Percentiles rank a stretch among this genome's conserved stretches.
Evolutionary conservation across 2,113 vertebrate genomes (phyloP).

Genomic region (Tamias sibiricus): DNA sequence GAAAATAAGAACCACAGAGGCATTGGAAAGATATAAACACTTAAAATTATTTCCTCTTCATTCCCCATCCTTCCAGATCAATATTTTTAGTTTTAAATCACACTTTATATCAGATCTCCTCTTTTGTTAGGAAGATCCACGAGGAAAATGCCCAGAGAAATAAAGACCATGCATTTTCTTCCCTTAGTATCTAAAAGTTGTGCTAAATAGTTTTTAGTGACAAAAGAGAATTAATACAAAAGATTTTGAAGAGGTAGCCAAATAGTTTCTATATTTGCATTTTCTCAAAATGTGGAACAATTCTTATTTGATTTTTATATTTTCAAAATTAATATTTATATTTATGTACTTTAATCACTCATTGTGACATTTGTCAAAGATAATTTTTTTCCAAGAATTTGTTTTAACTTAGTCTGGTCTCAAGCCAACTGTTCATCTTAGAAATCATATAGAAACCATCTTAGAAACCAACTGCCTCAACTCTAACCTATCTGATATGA

Average conservation of each 20-base stretch:
- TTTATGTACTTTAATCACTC: not conserved
- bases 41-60: not conserved
- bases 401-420: not conserved
- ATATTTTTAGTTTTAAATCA: conserved; percentile 18
- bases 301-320: not conserved
- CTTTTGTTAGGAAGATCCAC: not conserved
- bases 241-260: not conserved
- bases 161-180: not conserved
- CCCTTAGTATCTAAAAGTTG: not conserved
- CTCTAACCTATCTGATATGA: not conserved
- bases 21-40: not conserved
- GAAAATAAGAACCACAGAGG: not conserved
- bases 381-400: not conserved
- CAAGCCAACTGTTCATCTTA: not conserved
- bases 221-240: not conserved
- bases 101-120: not conserved
- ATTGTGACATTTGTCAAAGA: not conserved
- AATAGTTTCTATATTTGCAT: not conserved
- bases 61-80: not conserved
- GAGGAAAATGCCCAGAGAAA: not conserved
- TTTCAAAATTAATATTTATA: conserved; percentile 17
- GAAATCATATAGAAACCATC: not conserved
- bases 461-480: not conserved
- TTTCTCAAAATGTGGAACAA: not conserved
- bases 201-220: not conserved